Evolutionary conservation across 2,797 vertebrate genomes (phyloP).

Genomic region (Oryzias dopingdopingensis): DNA sequence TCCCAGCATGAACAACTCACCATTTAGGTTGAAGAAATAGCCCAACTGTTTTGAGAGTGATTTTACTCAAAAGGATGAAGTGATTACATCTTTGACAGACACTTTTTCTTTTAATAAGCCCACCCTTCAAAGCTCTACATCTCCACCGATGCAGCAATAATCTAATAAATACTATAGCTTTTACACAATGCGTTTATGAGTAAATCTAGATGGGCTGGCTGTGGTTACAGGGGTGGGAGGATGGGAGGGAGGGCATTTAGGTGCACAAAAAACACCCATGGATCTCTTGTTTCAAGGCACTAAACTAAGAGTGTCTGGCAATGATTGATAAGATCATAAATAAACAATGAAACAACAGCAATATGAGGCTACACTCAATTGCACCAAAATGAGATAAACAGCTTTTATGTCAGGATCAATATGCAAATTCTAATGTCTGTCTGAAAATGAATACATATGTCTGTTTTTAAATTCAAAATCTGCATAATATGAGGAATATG

Average conservation of each 20-base stretch:
- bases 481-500: no score
- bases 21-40: no score
- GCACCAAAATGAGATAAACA: not conserved
- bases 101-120: slow-evolving; percentile 41
- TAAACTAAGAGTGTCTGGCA: slow-evolving; percentile 22
- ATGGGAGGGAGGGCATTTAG: not conserved
- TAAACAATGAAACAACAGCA: slow-evolving; percentile 50
- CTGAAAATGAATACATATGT: not conserved
- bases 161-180: slow-evolving; percentile 28
- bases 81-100: slow-evolving; percentile 28
- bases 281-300: slow-evolving; percentile 46
- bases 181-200: slow-evolving; percentile 18
- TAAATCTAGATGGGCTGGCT: slow-evolving; percentile 16
- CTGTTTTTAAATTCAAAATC: no score
- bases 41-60: not conserved
- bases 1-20: no score
- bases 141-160: slow-evolving; percentile 25
- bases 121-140: slow-evolving; percentile 52
- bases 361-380: slow-evolving; percentile 8
- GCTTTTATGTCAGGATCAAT: not conserved
- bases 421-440: not conserved
- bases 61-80: slow-evolving; percentile 39
- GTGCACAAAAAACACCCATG: slow-evolving; percentile 21
- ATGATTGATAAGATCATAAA: slow-evolving; percentile 57
- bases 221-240: not conserved